Evolutionary conservation across 2,797 vertebrate genomes (phyloP).

Genomic region (Distichodus sexfasciatus): DNA sequence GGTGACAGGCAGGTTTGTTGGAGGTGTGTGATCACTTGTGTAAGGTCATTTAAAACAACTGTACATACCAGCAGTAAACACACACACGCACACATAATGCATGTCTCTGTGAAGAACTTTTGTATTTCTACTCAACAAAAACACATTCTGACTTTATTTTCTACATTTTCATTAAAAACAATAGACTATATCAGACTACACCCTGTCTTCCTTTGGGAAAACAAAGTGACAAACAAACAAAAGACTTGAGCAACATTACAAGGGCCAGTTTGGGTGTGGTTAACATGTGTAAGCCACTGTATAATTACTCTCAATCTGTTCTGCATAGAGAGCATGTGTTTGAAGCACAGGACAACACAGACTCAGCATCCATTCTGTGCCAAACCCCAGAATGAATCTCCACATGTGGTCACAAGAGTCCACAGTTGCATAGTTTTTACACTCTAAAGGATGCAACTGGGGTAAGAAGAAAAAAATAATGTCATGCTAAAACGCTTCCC

Average conservation of each 20-base stretch:
- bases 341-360: constrained; percentile 33
- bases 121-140: not conserved
- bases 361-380: constrained; percentile 9
- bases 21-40: constrained; percentile 9
- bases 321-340: constrained; percentile 49
- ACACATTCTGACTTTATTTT: not conserved
- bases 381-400: constrained; percentile 43
- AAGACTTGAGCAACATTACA: constrained; percentile 22
- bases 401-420: constrained; percentile 49
- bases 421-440: constrained; percentile 32
- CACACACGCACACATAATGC: too few relatives aligned
- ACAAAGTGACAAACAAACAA: constrained; percentile 10
- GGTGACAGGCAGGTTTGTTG: constrained; percentile 18
- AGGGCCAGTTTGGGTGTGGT: constrained; percentile 50
- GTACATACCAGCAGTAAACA: not conserved
- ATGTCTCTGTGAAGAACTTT: not conserved
- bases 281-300: constrained; percentile 40
- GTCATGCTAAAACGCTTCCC: constrained; percentile 37
- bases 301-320: constrained; percentile 60
- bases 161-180: not conserved
- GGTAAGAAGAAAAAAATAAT: constrained; percentile 52
- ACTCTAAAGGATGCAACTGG: constrained; percentile 48
- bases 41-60: not conserved
- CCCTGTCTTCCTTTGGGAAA: not conserved
- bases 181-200: not conserved